Conservation (phyloP, 2,113 vertebrate genomes). For the Hippocampus guttulatus region DNA sequence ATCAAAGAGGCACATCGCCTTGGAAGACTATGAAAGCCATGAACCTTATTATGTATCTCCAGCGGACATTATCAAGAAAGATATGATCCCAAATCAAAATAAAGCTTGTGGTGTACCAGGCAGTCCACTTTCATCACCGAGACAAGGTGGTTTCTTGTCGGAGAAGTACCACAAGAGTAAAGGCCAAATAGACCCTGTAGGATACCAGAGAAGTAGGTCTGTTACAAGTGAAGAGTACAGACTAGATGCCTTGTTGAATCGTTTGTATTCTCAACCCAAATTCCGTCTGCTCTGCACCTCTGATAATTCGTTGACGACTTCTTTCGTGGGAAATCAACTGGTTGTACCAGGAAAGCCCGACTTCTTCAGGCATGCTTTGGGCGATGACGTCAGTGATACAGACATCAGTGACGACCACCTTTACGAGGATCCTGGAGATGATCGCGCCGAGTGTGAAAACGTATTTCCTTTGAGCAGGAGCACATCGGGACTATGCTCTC, state of each 20-base stretch:
- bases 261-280: slow-evolving; percentile 42
- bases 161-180: slow-evolving; percentile 27
- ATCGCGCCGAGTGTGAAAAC: slow-evolving; percentile 56
- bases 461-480: slow-evolving; percentile 67
- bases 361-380: slow-evolving; percentile 53
- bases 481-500: slow-evolving; percentile 63
- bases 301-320: slow-evolving; percentile 45
- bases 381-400: slow-evolving; percentile 54
- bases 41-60: slow-evolving; percentile 55
- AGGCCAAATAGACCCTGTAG: too few relatives aligned
- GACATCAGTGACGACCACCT: slow-evolving; percentile 60
- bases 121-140: slow-evolving; percentile 10
- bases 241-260: slow-evolving; percentile 20
- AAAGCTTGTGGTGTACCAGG: slow-evolving; percentile 4
- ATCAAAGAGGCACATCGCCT: slow-evolving; percentile 8
- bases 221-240: slow-evolving; percentile 18
- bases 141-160: slow-evolving; percentile 2
- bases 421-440: slow-evolving; percentile 64
- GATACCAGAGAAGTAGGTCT: slow-evolving; percentile 23
- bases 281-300: slow-evolving; percentile 59
- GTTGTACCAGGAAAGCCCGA: slow-evolving; percentile 44
- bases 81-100: slow-evolving; percentile 22
- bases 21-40: slow-evolving; percentile 8
- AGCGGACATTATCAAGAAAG: slow-evolving; percentile 49
- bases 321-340: slow-evolving; percentile 49